Evolutionary conservation across 1,140 invertebrate species (phyloP), one percentile per base, ranked within the genome.

Genomic region (Euschistus heros): DNA sequence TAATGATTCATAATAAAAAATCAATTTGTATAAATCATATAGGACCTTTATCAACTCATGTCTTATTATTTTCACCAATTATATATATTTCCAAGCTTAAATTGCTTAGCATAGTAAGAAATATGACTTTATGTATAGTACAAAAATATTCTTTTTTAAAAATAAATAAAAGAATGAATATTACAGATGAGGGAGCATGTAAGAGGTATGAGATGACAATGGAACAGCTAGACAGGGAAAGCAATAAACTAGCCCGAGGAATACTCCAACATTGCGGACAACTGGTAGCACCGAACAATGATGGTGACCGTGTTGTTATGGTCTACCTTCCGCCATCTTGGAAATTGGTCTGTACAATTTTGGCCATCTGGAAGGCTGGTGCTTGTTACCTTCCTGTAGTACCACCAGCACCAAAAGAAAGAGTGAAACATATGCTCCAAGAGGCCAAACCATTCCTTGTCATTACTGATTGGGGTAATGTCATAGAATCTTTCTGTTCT

Each of bases 351-450:
- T 76, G 82, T 0, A 76, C 82, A 0, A 74, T 94, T 24, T 72
- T 92, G 63, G 83, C 86, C 14, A 84, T 89, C 52, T 83, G 88
- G 80, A 94, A 93, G 79, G 77, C 84, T 0, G 89, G 89, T 0
- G 86, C 86, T 52, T 85, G 88, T 0, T 94, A 92, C 74, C 74
- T 94, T 37, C 90, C 91, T 0, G 77, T 93, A 63, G 89, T 92
- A 72, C 80, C 83, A 1, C 82, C 80, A 57, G 90, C 91, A 70
- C 89, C 90, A 0, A 79, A 79, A 17, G 80, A 82, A 20, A 80
- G 91, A 67, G 80, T 92, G 8, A 79, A 83, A 26, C 87, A 91
- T 71, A 91, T 93, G 63, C 74, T 92, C 10, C 76, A 80, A 26
- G 90, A 93, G 72, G 80, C 88, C 0, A 78, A 84, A 67, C 89